Percentiles rank a stretch among this genome's conserved stretches.
These are phyloP conservation scores for Lottia gigantea DNA, from an alignment of 2,888 invertebrate species.

Conservation along the genomic window DNA sequence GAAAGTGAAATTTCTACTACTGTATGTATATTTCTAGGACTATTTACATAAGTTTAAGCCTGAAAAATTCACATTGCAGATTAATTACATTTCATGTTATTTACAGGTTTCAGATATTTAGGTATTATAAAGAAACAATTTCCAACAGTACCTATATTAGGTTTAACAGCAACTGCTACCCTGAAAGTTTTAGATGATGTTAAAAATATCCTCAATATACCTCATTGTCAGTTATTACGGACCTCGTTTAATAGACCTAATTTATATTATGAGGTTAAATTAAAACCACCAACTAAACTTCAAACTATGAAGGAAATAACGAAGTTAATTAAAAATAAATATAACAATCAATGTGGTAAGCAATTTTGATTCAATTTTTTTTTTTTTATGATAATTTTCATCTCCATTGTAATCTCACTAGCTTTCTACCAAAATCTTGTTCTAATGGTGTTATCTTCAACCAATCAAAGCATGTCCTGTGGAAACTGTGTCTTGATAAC, in stretches of 20 bases:
- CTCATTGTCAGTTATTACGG: conserved; percentile 82
- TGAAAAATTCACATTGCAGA: too few relatives aligned
- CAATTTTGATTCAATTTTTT: too few relatives aligned
- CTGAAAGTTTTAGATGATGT: conserved; percentile 85
- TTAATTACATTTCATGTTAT: background rate
- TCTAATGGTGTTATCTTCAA: too few relatives aligned
- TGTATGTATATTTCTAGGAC: too few relatives aligned
- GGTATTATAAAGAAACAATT: conserved; percentile 82
- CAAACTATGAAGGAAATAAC: conserved; percentile 76
- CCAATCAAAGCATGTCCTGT: too few relatives aligned
- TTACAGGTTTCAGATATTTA: conserved; percentile 84
- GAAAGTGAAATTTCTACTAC: too few relatives aligned
- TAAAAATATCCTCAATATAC: conserved; percentile 84
- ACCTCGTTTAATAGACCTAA: conserved; percentile 91
- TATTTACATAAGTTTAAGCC: too few relatives aligned
- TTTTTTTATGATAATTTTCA: too few relatives aligned
- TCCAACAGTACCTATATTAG: conserved; percentile 83
- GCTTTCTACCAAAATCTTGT: too few relatives aligned
- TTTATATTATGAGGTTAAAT: conserved; percentile 80
- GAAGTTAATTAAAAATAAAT: conserved; percentile 77
- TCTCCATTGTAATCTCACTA: too few relatives aligned
- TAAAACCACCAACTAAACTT: conserved; percentile 77
- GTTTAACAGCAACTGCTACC: conserved; percentile 92
- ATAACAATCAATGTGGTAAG: conserved; percentile 75
- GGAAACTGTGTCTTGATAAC: too few relatives aligned